phyloP scores from a whole-genome alignment of 1,140 invertebrate genomes.

The Halesus radiatus region DNA sequence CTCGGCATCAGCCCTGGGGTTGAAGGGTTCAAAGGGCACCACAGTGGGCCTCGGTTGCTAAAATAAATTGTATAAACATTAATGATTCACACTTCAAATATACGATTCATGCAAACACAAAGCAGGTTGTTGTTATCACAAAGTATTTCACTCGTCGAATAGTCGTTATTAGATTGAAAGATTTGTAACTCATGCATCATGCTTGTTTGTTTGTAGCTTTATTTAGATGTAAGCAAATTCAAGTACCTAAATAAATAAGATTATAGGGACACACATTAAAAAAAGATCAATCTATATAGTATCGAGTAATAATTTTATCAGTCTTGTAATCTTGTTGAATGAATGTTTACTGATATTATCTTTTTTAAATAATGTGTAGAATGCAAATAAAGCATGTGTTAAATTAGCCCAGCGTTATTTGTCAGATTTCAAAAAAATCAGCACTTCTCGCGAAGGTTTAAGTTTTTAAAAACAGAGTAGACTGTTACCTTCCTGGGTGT shows the following conservation, averaged over 20 bases:
- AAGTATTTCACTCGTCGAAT: slow-evolving; percentile 36
- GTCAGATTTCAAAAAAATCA: background rate
- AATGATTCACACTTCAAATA: background rate
- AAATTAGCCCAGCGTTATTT: too few species aligned
- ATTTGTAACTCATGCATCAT: too few species aligned
- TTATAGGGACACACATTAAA: too few species aligned
- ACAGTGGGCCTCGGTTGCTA: slow-evolving; percentile 80
- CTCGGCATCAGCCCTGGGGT: slow-evolving; percentile 82
- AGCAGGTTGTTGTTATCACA: slow-evolving; percentile 2
- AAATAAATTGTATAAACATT: slow-evolving; percentile 53
- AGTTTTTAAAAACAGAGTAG: background rate
- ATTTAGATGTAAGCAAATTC: too few species aligned
- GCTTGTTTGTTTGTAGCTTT: too few species aligned
- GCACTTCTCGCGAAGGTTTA: background rate
- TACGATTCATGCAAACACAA: background rate
- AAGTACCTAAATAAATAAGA: too few species aligned
- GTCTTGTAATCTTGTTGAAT: too few species aligned
- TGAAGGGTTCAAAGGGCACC: slow-evolving; percentile 76
- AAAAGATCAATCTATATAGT: too few species aligned
- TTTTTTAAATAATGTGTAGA: too few species aligned
- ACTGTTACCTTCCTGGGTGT: slow-evolving; percentile 50
- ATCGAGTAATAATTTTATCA: too few species aligned
- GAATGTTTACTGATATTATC: too few species aligned
- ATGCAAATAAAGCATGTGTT: too few species aligned
- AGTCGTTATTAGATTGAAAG: background rate